Conservation (phyloP, 2,888 invertebrate genomes). For the Lasioglossum oenotherae region DNA sequence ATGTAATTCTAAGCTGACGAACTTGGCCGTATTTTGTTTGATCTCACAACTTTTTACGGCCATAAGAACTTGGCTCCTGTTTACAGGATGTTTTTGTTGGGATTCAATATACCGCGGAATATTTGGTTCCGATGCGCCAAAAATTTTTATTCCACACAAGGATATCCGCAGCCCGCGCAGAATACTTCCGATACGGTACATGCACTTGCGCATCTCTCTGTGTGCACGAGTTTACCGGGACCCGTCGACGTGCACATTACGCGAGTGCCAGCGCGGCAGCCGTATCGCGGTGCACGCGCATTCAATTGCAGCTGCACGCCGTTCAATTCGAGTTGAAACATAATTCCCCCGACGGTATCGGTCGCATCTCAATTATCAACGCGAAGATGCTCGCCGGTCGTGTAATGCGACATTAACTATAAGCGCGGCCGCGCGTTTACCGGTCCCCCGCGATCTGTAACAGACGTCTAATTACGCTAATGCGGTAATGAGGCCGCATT, state of each 20-base stretch:
- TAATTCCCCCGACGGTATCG: conserved; percentile 28
- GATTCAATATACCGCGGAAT: background rate
- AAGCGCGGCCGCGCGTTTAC: conserved; percentile 32
- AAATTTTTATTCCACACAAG: background rate
- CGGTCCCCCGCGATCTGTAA: conserved; percentile 61
- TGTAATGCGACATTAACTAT: conserved; percentile 47
- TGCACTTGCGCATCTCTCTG: background rate
- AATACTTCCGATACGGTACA: background rate
- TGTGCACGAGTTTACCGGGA: background rate
- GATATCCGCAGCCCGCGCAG: background rate
- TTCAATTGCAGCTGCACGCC: conserved; percentile 9
- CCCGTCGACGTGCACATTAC: background rate
- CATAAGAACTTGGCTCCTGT: too few species aligned
- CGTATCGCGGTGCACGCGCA: background rate
- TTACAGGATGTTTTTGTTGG: too few species aligned
- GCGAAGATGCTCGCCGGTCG: conserved; percentile 42
- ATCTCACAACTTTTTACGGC: too few species aligned
- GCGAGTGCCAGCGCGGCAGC: background rate
- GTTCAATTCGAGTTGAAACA: conserved; percentile 15
- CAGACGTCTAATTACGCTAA: conserved; percentile 71
- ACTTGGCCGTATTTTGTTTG: too few species aligned
- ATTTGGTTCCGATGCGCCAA: too few species aligned
- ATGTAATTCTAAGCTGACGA: too few species aligned
- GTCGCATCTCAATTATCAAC: conserved; percentile 47
- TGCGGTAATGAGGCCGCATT: conserved; percentile 64